Evolutionary conservation across 53 echinoderm and acorn worm genomes (phyloP).

Genomic region (Astropecten irregularis): DNA sequence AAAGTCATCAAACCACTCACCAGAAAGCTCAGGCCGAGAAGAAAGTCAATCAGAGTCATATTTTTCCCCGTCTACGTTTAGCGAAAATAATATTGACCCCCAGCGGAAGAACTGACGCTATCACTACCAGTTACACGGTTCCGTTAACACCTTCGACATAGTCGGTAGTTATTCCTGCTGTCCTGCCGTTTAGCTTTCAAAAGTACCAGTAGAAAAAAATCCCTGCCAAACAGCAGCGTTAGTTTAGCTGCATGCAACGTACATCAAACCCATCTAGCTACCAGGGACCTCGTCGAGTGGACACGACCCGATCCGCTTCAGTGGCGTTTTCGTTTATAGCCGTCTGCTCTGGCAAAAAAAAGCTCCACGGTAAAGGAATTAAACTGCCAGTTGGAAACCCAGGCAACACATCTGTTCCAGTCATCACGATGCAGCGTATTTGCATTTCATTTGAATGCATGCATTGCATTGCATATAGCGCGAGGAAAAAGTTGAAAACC

Average conservation of each 20-base stretch:
- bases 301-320: background rate
- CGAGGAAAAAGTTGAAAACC: too few species aligned
- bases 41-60: conserved; percentile 48
- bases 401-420: conserved; percentile 45
- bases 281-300: background rate
- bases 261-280: too few species aligned
- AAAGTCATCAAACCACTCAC: background rate
- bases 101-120: too few species aligned
- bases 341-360: background rate
- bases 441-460: conserved; percentile 39
- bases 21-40: conserved; percentile 45
- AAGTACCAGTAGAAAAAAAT: conserved; percentile 18
- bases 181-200: too few species aligned
- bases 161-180: too few species aligned
- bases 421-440: conserved; percentile 21
- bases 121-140: background rate
- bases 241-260: conserved; percentile 13
- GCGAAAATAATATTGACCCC: too few species aligned
- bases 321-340: background rate
- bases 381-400: too few species aligned
- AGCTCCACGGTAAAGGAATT: too few species aligned
- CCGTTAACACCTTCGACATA: background rate
- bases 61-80: too few species aligned
- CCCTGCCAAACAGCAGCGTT: too few species aligned
- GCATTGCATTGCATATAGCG: too few species aligned